Base-by-base conservation (phyloP, 2,888 invertebrate genomes). In the Actias luna region DNA sequence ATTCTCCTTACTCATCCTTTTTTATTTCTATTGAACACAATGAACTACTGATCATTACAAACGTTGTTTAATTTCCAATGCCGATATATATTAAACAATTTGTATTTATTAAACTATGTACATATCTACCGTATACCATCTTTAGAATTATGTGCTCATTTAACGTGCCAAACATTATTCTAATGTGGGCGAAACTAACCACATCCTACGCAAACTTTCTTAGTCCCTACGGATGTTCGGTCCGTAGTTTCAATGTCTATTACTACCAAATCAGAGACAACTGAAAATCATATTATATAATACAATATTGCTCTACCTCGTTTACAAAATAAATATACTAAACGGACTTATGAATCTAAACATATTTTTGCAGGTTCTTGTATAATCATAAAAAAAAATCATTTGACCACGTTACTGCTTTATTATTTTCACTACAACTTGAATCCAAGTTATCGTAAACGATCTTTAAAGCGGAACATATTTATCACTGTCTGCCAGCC, bases 401-500 rank as follows among this genome's bases (percentile, higher is more conserved):
- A 25, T 10, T 50, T 25, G 46, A 10, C 12, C 10, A 25, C 22
- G 4, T 22, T 12, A 50, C 2, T 22, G 12, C 25, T 22, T 12
- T 50, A 50, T 42, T 42, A 42, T 42, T 18, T 18, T 42, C 16
- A 46, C 22, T 50, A 25, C 1, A 46, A 22, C 22, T 22, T 46
- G n/a, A n/a, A 39, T 39, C 16, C n/a, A 46, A 46, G 46, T 46
- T 12, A 25, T 22, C 22, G 46, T 46, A 25, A 46, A 22, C 25
- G 1, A 35, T 7, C 36, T 59, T 25, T 35, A 35, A 39, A 18
- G 12, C 12, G 59, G 29, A 5, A 35, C 42, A 35, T 59, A 59
- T 63, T 63, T 59, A 58, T 59, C 59, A 63, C 52, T 63, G 59
- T 63, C 62, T 59, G 52, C 14, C 35, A 58, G 58, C 33, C 59